A percentile compares a stretch with the other conserved stretches of the same genome.
phyloP scores from a whole-genome alignment of 2,113 vertebrate genomes.

The Dromas ardeola region DNA sequence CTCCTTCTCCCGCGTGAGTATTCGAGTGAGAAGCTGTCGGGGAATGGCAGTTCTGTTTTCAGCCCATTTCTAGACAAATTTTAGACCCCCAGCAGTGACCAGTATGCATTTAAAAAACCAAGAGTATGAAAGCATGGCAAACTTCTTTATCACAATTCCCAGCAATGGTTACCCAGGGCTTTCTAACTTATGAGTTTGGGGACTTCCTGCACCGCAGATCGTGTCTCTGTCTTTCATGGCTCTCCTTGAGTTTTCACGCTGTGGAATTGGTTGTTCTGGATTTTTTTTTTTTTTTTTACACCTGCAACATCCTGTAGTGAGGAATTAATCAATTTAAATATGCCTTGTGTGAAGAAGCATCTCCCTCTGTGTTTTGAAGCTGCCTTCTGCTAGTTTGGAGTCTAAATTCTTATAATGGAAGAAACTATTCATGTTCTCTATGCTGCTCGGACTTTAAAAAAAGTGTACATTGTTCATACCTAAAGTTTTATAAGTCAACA shows the following conservation, averaged over 20 bases:
- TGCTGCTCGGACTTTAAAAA: background rate
- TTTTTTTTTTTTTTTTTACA: background rate
- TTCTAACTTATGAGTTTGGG: background rate
- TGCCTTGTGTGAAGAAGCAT: background rate
- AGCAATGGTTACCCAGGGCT: background rate
- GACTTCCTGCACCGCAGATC: background rate
- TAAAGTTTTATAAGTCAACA: background rate
- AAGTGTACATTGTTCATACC: background rate
- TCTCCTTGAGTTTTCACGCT: background rate
- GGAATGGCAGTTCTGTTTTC: background rate
- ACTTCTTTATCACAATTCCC: background rate
- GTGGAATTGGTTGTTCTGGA: background rate
- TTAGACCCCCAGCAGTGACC: background rate
- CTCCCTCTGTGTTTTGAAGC: background rate
- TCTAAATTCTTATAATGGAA: background rate
- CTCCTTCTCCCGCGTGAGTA: rapidly evolving
- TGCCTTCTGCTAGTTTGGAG: background rate
- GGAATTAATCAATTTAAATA: background rate
- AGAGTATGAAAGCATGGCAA: background rate
- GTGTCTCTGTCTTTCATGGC: background rate
- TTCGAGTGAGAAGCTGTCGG: background rate
- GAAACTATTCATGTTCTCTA: background rate
- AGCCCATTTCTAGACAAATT: background rate
- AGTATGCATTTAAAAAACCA: background rate
- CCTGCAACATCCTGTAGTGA: background rate